Evolutionary conservation across 2,797 vertebrate species (phyloP).

Genomic region (Smutsia temminckii): DNA sequence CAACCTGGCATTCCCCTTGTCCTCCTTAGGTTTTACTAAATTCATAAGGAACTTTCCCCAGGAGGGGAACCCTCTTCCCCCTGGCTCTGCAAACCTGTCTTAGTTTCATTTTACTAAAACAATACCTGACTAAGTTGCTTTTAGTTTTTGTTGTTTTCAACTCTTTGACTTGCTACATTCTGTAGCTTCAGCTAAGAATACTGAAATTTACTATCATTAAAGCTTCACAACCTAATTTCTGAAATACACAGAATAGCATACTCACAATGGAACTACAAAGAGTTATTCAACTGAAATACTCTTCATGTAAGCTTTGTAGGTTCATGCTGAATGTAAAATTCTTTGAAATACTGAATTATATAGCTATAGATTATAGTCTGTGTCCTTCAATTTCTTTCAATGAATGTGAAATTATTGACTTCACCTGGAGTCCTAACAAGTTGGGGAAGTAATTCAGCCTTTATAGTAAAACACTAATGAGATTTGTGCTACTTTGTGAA

Average conservation of each 20-base stretch:
- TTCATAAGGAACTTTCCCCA: no score
- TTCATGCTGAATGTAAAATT: slow-evolving; percentile 26
- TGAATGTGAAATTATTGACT: slow-evolving; percentile 51
- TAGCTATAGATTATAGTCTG: slow-evolving; percentile 47
- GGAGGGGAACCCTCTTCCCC: no score
- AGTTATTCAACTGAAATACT: slow-evolving; percentile 44
- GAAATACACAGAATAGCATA: slow-evolving; percentile 47
- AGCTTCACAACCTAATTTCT: slow-evolving; percentile 56
- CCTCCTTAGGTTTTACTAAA: no score
- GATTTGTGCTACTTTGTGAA: slow-evolving; percentile 38
- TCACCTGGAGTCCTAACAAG: slow-evolving; percentile 17
- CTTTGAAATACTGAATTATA: slow-evolving; percentile 38
- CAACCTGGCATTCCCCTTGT: no score
- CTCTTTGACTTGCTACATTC: background rate
- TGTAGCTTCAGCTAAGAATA: background rate
- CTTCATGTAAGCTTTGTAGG: background rate
- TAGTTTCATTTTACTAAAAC: slow-evolving; percentile 17
- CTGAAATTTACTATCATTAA: slow-evolving; percentile 56
- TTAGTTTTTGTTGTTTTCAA: slow-evolving; percentile 36
- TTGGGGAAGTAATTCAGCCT: slow-evolving; percentile 51
- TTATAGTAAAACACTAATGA: slow-evolving; percentile 40
- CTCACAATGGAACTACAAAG: slow-evolving; percentile 16
- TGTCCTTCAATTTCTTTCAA: slow-evolving; percentile 47
- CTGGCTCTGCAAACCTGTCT: background rate
- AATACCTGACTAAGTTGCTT: background rate